Percentiles rank a stretch among this genome's conserved stretches.
phyloP scores from a whole-genome alignment of 2,113 vertebrate genomes.

The Nesogale talazaci region DNA sequence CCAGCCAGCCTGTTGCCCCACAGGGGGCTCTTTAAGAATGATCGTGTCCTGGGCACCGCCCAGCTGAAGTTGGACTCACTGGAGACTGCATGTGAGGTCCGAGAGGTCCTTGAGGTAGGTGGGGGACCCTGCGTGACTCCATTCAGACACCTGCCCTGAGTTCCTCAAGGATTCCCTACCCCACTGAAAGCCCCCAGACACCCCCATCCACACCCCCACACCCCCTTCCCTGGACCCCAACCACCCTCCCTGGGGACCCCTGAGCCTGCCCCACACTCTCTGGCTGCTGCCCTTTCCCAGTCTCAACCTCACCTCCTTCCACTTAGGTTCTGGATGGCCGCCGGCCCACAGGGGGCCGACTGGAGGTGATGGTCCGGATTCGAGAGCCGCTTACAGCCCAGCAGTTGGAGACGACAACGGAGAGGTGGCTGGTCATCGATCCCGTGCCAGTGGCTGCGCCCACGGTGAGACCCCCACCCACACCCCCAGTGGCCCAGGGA shows the following conservation, averaged over 20 bases:
- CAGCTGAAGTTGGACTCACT: slow-evolving; percentile 92
- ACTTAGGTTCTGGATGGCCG: slow-evolving; percentile 90
- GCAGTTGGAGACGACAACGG: slow-evolving; percentile 90
- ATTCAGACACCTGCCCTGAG: not conserved
- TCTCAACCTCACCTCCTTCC: not conserved
- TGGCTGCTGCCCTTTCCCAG: not conserved
- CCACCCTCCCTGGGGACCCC: not conserved
- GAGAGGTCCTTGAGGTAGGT: slow-evolving; percentile 91
- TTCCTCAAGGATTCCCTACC: not conserved
- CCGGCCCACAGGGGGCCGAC: slow-evolving; percentile 91
- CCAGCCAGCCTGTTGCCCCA: not conserved
- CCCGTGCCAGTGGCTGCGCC: slow-evolving; percentile 77
- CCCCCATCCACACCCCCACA: not conserved
- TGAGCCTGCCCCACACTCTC: not conserved
- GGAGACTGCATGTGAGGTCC: slow-evolving; percentile 90
- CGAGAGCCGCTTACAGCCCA: slow-evolving; percentile 90
- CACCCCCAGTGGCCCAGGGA: not conserved
- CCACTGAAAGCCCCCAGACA: not conserved
- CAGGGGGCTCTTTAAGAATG: slow-evolving; percentile 93
- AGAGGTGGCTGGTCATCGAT: slow-evolving; percentile 93
- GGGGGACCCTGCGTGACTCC: rapidly evolving
- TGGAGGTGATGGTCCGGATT: slow-evolving; percentile 92
- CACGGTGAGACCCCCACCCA: slow-evolving; percentile 9
- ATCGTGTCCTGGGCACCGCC: slow-evolving; percentile 90
- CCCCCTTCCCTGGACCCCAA: too few species aligned